Conservation (phyloP, 2,113 vertebrate species). For the Colossoma macropomum region DNA sequence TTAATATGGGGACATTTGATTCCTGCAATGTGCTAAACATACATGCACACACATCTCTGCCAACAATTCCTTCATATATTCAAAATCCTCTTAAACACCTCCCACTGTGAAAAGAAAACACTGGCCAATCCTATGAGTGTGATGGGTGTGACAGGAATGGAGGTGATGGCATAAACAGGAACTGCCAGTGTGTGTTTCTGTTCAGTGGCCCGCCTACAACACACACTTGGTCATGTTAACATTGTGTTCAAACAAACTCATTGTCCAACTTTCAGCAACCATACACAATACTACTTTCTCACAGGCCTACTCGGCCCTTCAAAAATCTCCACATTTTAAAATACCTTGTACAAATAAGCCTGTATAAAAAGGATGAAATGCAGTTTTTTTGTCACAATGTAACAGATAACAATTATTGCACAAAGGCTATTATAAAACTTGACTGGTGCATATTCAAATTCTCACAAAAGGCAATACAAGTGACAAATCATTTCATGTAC, state of each 20-base stretch:
- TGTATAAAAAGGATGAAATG: neutral
- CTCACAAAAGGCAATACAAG: neutral
- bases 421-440: neutral
- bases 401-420: neutral
- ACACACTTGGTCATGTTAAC: slow-evolving; percentile 23
- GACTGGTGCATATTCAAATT: neutral
- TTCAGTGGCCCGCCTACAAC: slow-evolving; percentile 10
- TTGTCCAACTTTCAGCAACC: slow-evolving; percentile 1
- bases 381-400: neutral
- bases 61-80: too few relatives aligned
- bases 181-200: neutral
- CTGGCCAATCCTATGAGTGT: slow-evolving; percentile 4
- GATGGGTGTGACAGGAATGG: neutral
- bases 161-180: slow-evolving; percentile 14
- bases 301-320: neutral
- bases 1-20: too few relatives aligned
- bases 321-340: neutral
- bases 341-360: too few relatives aligned
- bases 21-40: too few relatives aligned
- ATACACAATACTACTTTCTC: slow-evolving; percentile 11
- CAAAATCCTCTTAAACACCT: neutral
- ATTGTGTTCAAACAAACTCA: slow-evolving; percentile 26
- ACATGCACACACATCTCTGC: too few relatives aligned
- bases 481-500: neutral
- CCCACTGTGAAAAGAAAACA: neutral